Evolutionary conservation across 2,113 vertebrate genomes (phyloP).

Genomic region (Prunella himalayana): DNA sequence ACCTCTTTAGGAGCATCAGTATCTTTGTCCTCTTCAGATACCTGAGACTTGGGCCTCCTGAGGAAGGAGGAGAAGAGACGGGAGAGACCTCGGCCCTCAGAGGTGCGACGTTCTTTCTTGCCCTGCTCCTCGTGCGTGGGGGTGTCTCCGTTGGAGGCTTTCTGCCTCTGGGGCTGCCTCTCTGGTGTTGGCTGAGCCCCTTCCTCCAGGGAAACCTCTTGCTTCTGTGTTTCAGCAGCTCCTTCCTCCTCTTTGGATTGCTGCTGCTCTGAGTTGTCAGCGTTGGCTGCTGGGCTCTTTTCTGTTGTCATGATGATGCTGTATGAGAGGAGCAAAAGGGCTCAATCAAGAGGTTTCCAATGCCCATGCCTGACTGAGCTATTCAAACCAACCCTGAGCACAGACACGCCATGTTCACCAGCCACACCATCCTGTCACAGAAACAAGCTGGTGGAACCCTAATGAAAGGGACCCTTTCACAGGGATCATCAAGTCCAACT

Average conservation of each 20-base stretch:
- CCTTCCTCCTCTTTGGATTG: slow-evolving; percentile 73
- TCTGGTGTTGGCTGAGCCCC: slow-evolving; percentile 5
- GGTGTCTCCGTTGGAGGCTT: slow-evolving; percentile 67
- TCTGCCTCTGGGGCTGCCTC: slow-evolving; percentile 61
- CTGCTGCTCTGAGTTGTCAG: slow-evolving; percentile 68
- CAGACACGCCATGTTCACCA: background rate
- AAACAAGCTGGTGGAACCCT: too few species aligned
- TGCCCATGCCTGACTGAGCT: background rate
- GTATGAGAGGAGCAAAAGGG: background rate
- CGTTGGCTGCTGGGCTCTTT: slow-evolving; percentile 73
- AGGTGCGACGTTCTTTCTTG: slow-evolving; percentile 73
- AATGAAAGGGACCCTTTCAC: background rate
- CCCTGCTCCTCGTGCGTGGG: slow-evolving; percentile 75
- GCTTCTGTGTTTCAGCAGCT: slow-evolving; percentile 50
- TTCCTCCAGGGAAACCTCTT: slow-evolving; percentile 50
- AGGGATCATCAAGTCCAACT: background rate
- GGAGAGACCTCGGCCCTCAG: slow-evolving; percentile 84
- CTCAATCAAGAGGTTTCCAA: background rate
- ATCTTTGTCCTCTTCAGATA: slow-evolving; percentile 79
- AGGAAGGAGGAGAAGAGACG: slow-evolving; percentile 92
- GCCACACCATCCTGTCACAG: background rate
- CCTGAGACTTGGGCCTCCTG: slow-evolving; percentile 88
- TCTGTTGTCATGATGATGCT: slow-evolving; percentile 96
- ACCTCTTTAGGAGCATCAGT: slow-evolving; percentile 61
- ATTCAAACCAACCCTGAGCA: background rate